Evolutionary conservation across 2,797 vertebrate genomes (phyloP).

Genomic region (Platyrinchus mystaceus): DNA sequence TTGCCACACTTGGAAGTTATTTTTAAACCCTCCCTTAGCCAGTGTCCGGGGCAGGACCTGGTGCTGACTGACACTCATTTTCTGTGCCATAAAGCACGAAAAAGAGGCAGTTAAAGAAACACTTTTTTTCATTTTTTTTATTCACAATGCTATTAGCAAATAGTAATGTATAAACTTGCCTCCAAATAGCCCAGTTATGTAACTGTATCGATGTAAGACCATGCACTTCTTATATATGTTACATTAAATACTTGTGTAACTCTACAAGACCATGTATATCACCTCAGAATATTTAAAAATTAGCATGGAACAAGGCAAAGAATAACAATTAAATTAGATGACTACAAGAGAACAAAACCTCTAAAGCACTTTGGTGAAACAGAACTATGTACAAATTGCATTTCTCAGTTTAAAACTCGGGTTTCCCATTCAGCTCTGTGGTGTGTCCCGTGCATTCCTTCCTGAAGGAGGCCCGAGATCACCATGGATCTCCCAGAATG

Average conservation of each 20-base stretch:
- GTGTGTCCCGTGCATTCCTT: not conserved
- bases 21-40: not conserved
- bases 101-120: not conserved
- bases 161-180: not conserved
- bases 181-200: not conserved
- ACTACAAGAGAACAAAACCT: not conserved
- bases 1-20: accelerated
- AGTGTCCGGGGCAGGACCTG: not conserved
- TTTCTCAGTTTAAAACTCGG: accelerated
- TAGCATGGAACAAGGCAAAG: not conserved
- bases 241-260: not conserved
- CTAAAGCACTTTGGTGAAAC: not conserved
- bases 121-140: not conserved
- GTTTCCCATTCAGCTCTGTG: not conserved
- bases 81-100: not conserved
- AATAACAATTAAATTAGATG: not conserved
- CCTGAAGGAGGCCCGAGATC: accelerated
- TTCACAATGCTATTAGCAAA: not conserved
- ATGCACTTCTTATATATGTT: accelerated
- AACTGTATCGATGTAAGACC: not conserved
- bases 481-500: not conserved
- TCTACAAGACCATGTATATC: not conserved
- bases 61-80: not conserved
- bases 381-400: not conserved
- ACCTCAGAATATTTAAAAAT: not conserved